phyloP scores from a whole-genome alignment of 2,113 vertebrate genomes.

The Proteles cristata region DNA sequence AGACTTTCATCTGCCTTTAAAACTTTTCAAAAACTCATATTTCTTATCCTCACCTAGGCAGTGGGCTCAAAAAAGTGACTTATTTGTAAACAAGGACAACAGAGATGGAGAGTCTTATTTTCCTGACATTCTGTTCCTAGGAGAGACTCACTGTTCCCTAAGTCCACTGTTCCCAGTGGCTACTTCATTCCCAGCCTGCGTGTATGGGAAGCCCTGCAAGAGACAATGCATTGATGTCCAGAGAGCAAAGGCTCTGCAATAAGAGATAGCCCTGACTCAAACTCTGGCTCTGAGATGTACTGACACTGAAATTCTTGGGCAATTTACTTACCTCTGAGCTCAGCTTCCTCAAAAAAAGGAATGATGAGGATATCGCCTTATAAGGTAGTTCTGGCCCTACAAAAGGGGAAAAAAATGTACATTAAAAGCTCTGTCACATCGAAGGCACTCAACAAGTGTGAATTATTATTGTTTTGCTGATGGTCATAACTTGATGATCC shows the following conservation, averaged over 20 bases:
- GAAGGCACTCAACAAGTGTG: neutral
- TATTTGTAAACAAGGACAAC: conserved; percentile 49
- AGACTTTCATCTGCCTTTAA: conserved; percentile 39
- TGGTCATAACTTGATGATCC: neutral
- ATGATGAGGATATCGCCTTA: neutral
- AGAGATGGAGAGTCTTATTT: neutral
- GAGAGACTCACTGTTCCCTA: neutral
- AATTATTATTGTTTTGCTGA: neutral
- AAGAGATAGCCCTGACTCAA: neutral
- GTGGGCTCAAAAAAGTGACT: conserved; percentile 6
- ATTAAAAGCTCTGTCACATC: neutral
- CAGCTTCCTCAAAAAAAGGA: neutral
- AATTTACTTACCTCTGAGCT: neutral
- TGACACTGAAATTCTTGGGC: neutral
- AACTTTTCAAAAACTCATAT: conserved; percentile 13
- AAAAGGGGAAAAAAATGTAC: neutral
- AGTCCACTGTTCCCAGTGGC: neutral
- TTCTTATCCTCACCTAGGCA: neutral
- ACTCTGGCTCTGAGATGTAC: neutral
- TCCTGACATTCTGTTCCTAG: neutral
- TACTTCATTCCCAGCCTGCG: neutral
- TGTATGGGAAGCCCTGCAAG: neutral
- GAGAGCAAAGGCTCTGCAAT: neutral
- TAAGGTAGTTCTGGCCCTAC: neutral
- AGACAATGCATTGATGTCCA: neutral